Base-by-base conservation (phyloP, 2,888 invertebrate genomes). In the Lycia hirtaria region DNA sequence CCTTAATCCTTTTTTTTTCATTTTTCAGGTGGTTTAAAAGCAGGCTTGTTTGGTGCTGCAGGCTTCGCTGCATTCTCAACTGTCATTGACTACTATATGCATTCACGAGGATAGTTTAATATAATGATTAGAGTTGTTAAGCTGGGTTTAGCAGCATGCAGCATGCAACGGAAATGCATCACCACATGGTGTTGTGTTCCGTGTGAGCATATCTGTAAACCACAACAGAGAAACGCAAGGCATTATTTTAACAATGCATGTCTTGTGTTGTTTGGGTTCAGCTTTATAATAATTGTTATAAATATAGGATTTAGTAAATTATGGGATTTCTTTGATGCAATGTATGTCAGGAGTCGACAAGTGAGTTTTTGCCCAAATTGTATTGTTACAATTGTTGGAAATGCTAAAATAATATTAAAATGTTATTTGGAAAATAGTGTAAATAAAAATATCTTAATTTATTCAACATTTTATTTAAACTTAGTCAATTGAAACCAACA, bases 61-160 rank as follows among this genome's bases (percentile, higher is more conserved):
- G 99, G 99, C 9, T 99, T 99, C 93, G 99, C 99, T 44, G 97
- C 97, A 14, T 99, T 99, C 88, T 99, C 99, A 19, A 97, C 98
- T 44, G 95, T 95, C 0, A 99, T 99, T 71, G 99, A 99, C 86
- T 99, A 98, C 85, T 99, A 98, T 81, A 96, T 99, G 96, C 95
- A 91, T 71, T 87, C 88, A 71, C 79, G 91, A 60, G 76, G 77
- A 51, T 78, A 65, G 64, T 64, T 24, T 58, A 61, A 54, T 57
- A 43, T 12, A 33, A 30, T 51, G 24, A 51, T 7, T 50, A 22
- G 15, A 26, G 44, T 20, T 43, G 47, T 28, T 54, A 56, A n/a
- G n/a, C n/a, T n/a, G n/a, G n/a, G n/a, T n/a, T n/a, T n/a, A n/a
- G n/a, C n/a, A n/a, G n/a, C n/a, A n/a, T n/a, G n/a, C n/a, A n/a